These are phyloP conservation scores for Drosophila sulfurigaster DNA, from an alignment of 1,140 invertebrate species.

Conservation along the genomic window DNA sequence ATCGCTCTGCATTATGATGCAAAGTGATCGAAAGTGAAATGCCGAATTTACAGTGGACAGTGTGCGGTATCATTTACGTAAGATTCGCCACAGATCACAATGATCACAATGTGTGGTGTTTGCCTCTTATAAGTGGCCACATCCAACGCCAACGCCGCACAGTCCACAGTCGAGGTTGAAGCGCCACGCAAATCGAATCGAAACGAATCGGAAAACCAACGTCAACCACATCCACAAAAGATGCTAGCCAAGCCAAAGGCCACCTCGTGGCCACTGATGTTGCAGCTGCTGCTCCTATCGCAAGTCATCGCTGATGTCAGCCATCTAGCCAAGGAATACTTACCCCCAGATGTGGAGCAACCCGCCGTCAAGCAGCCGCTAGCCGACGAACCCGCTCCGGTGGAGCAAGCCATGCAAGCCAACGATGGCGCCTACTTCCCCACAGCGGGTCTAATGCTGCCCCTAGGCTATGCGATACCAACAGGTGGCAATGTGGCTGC, in stretches of 20 bases:
- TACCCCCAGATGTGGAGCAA: conserved; percentile 17
- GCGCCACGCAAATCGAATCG: neutral
- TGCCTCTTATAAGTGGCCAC: conserved; percentile 69
- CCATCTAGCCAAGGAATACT: conserved; percentile 58
- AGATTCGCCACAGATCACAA: conserved; percentile 28
- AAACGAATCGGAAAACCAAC: too few relatives aligned
- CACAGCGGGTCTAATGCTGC: conserved; percentile 45
- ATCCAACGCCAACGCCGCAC: conserved; percentile 38
- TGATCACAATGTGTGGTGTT: conserved; percentile 18
- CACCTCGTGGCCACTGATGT: conserved; percentile 33
- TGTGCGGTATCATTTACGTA: conserved; percentile 34
- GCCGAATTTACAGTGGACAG: conserved; percentile 17
- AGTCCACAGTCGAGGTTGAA: conserved; percentile 50
- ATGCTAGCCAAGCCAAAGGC: conserved; percentile 19
- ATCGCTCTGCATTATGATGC: conserved; percentile 56
- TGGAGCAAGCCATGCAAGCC: neutral
- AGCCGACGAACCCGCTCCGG: conserved; percentile 2
- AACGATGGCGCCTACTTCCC: conserved; percentile 58
- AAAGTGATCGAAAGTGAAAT: conserved; percentile 77
- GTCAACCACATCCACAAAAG: conserved; percentile 1
- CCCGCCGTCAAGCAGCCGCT: neutral
- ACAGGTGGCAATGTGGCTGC: conserved; percentile 50
- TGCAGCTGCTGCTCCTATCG: conserved; percentile 26
- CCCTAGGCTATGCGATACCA: conserved; percentile 61
- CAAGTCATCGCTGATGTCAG: conserved; percentile 63